Evolutionary conservation across 1,140 invertebrate species (phyloP).

Genomic region (Aethina tumida): DNA sequence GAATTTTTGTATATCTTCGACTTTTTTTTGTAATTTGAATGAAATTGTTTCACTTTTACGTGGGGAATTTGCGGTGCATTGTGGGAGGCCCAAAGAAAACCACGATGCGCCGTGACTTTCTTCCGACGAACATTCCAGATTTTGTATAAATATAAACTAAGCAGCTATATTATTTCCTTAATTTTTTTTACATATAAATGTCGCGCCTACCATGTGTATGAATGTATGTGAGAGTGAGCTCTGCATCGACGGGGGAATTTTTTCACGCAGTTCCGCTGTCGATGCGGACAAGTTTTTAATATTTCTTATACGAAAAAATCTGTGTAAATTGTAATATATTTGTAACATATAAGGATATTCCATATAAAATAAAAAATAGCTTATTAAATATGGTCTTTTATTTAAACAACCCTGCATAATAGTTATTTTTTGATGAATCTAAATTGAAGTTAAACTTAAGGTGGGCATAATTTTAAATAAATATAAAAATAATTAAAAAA

Average conservation of each 20-base stretch:
- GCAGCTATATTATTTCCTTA: conserved; percentile 9
- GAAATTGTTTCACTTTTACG: too few species aligned
- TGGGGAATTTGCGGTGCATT: too few species aligned
- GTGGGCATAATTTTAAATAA: too few species aligned
- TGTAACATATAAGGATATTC: conserved; percentile 30
- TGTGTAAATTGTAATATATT: conserved; percentile 31
- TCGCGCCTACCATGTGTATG: conserved; percentile 9
- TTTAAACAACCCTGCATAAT: conserved; percentile 1
- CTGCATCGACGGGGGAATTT: conserved; percentile 11
- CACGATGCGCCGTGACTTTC: too few species aligned
- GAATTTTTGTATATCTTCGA: too few species aligned
- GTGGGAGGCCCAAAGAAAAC: too few species aligned
- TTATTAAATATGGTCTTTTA: conserved; percentile 11
- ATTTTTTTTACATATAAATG: conserved; percentile 14
- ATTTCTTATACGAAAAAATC: conserved; percentile 23
- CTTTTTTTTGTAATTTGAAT: too few species aligned
- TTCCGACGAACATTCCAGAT: too few species aligned
- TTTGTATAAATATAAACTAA: conserved; percentile 1
- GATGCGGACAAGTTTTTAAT: conserved; percentile 16
- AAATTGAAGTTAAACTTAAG: too few species aligned
- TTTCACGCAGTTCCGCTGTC: conserved; percentile 15
- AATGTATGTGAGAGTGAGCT: conserved; percentile 6
- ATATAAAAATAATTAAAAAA: too few species aligned
- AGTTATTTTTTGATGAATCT: too few species aligned
- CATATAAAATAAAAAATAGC: conserved; percentile 28